Evolutionary conservation across 2,888 invertebrate species (phyloP).

Genomic region (Epinotia ramella): DNA sequence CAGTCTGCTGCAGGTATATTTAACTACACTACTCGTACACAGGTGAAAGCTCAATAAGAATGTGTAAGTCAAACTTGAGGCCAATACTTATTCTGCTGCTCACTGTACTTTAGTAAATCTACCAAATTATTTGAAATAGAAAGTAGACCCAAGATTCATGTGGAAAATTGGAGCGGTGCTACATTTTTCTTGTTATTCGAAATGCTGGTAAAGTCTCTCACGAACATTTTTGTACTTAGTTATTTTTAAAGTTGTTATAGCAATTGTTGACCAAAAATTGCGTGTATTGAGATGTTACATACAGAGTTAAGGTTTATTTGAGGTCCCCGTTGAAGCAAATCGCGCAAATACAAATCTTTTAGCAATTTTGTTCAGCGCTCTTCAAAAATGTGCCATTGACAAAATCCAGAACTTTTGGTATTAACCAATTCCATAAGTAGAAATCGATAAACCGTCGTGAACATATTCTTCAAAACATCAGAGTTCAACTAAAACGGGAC

Average conservation of each 20-base stretch:
- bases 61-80: neutral
- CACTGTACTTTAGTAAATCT: neutral
- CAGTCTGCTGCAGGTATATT: neutral
- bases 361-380: neutral
- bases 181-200: constrained; percentile 1
- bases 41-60: neutral
- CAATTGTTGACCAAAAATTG: constrained; percentile 42
- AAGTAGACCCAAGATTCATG: neutral
- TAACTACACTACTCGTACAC: no score
- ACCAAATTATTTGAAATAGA: neutral
- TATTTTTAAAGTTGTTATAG: constrained; percentile 39
- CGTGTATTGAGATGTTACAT: constrained; percentile 31
- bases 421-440: constrained; percentile 9
- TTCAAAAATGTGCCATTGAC: constrained; percentile 26
- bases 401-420: constrained; percentile 9
- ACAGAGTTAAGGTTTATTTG: constrained; percentile 19
- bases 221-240: constrained; percentile 27
- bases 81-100: no score
- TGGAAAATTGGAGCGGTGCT: neutral
- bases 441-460: constrained; percentile 14
- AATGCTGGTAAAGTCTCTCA: constrained; percentile 32
- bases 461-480: neutral
- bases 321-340: constrained; percentile 16
- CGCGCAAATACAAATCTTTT: neutral
- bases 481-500: neutral